Conservation (phyloP, 2,113 vertebrate species). For the Hyaena hyaena region DNA sequence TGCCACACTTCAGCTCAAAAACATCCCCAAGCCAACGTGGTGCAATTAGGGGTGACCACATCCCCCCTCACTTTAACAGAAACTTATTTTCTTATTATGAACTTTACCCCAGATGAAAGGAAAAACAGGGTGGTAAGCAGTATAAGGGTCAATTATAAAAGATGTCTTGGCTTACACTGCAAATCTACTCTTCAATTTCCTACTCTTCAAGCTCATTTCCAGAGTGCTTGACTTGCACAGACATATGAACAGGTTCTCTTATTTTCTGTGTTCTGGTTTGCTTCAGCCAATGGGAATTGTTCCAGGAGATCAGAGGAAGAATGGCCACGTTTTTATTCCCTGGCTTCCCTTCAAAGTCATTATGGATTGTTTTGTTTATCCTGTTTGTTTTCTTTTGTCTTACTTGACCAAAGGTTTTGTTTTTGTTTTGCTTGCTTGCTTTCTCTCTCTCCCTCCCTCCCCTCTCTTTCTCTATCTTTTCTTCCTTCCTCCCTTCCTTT, state of each 20-base stretch:
- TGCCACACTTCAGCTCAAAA: not conserved
- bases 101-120: not conserved
- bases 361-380: not conserved
- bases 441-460: too few species aligned
- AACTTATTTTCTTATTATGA: not conserved
- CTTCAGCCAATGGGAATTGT: not conserved
- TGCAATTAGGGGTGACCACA: not conserved
- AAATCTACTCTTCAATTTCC: not conserved
- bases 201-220: not conserved
- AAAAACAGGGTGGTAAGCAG: not conserved
- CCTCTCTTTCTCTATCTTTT: too few species aligned
- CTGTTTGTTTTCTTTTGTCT: not conserved
- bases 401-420: not conserved
- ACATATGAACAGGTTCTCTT: not conserved
- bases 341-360: not conserved
- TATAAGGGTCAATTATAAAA: not conserved
- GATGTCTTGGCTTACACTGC: not conserved
- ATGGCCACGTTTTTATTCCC: not conserved
- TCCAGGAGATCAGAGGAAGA: not conserved
- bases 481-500: too few species aligned
- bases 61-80: not conserved
- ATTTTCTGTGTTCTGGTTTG: not conserved
- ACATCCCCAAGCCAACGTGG: not conserved
- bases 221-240: not conserved
- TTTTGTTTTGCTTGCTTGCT: not conserved